These are phyloP conservation scores for Oryzias celebensis DNA, from an alignment of 2,113 vertebrate genomes.

Conservation along the genomic window DNA sequence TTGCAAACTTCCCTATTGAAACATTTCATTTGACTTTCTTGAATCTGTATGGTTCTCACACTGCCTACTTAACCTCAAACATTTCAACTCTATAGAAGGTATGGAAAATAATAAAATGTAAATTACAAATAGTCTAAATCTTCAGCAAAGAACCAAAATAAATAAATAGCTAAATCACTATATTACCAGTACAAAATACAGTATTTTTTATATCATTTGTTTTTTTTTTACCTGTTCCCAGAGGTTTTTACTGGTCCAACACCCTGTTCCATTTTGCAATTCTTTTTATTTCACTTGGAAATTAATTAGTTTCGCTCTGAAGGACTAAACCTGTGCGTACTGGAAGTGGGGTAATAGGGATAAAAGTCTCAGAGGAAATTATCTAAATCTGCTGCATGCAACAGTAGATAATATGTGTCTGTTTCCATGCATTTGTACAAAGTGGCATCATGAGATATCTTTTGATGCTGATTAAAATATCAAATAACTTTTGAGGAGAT, in stretches of 20 bases:
- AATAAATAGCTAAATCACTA: too few species aligned
- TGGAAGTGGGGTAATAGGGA: constrained; percentile 62
- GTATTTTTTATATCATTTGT: constrained; percentile 10
- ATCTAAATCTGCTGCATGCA: constrained; percentile 54
- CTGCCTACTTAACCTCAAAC: too few species aligned
- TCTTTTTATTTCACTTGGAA: constrained; percentile 47
- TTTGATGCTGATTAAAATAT: too few species aligned
- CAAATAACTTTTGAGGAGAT: too few species aligned
- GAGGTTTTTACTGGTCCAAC: constrained; percentile 39
- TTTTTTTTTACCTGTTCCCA: constrained; percentile 22
- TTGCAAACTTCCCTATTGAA: too few species aligned
- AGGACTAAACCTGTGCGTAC: constrained; percentile 30
- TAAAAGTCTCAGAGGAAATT: constrained; percentile 63
- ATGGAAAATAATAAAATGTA: too few species aligned
- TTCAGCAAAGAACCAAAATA: too few species aligned
- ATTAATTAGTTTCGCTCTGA: constrained; percentile 70
- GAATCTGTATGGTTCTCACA: too few species aligned
- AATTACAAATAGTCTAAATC: too few species aligned
- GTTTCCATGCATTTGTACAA: not conserved
- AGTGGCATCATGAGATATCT: too few species aligned
- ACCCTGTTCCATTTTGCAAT: constrained; percentile 19
- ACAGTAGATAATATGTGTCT: constrained; percentile 35
- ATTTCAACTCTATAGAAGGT: too few species aligned
- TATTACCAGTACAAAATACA: not conserved
- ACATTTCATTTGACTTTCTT: too few species aligned